These are phyloP conservation scores for Probosciger aterrimus DNA, from an alignment of 2,113 vertebrate species.

Conservation along the genomic window DNA sequence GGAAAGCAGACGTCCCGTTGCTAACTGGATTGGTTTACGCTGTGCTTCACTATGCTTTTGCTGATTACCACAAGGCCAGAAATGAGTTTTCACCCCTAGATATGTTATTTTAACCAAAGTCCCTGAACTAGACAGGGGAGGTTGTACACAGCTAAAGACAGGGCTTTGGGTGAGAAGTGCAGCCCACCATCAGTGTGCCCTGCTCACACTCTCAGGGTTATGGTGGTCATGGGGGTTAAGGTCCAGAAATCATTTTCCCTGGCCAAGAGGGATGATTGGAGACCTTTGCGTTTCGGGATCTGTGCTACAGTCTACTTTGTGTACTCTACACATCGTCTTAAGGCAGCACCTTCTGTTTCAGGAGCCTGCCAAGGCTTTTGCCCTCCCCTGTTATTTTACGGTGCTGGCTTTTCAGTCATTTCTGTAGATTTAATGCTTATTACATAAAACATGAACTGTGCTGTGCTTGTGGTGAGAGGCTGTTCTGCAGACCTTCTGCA, in stretches of 20 bases:
- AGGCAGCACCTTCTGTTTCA: background rate
- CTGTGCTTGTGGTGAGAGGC: background rate
- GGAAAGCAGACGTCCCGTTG: background rate
- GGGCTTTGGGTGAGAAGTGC: background rate
- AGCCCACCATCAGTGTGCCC: background rate
- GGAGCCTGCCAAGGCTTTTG: background rate
- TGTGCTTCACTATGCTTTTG: background rate
- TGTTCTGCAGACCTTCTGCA: background rate
- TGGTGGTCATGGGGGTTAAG: accelerated
- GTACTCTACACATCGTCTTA: background rate
- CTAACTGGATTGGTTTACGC: background rate
- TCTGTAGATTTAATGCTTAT: background rate
- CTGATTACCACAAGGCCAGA: background rate
- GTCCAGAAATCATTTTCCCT: background rate
- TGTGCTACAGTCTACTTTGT: background rate
- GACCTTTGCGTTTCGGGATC: background rate
- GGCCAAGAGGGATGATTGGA: background rate
- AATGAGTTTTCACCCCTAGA: background rate
- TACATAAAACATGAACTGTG: accelerated
- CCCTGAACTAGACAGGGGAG: background rate
- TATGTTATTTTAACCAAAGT: background rate
- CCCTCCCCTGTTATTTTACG: background rate
- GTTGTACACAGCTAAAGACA: too few species aligned
- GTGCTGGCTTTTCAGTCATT: background rate
- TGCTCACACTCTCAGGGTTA: background rate